Base-by-base conservation (phyloP, 2,797 vertebrate species). In the Hozukius guyotensis region DNA sequence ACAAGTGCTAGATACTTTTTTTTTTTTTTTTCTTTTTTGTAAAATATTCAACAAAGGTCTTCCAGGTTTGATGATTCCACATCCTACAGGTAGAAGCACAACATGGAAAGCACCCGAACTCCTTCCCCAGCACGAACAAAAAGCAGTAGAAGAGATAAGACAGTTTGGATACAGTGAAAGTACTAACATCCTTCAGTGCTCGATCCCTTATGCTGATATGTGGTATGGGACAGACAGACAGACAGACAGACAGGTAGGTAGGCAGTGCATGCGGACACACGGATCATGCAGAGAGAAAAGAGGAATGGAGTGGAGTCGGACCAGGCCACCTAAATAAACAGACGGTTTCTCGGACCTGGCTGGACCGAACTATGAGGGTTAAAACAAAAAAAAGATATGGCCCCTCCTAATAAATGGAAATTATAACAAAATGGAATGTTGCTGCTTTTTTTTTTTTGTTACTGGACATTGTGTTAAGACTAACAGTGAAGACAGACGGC, bases 1-100 rank as follows among this genome's bases (percentile, higher is more conserved):
- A 96, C 95, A 96, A 97, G 96, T 96, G 96, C 96, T 97, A 94
- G 94, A 96, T 96, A 96, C 92, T 89, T 92, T 53, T 93, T 94
- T 91, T 91, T 53, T 93, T 94, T 91, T 90, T 92, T 90, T 11
- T 12, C 89, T 92, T 92, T 52, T 93, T 93, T 93, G 94, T 96
- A 94, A 96, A 96, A 96, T 95, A 95, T 96, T 93, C 93, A 94
- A 95, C 93, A 88, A 87, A 95, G 95, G 91, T 93, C 94, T 92
- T 94, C 92, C 92, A 87, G 81, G 89, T 92, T 92, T 92, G 92
- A 84, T 62, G 81, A 74, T 77, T 83, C 73, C 59, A 81, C 83
- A 82, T 86, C 88, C 87, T 89, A 93, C 89, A 89, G 81, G 81
- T 92, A 89, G 93, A 94, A 92, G 83, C 86, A 94, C 88, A 88